Evolutionary conservation across 2,113 vertebrate species (phyloP), one percentile per base, ranked within the genome.

Genomic region (Opisthocomus hoazin): DNA sequence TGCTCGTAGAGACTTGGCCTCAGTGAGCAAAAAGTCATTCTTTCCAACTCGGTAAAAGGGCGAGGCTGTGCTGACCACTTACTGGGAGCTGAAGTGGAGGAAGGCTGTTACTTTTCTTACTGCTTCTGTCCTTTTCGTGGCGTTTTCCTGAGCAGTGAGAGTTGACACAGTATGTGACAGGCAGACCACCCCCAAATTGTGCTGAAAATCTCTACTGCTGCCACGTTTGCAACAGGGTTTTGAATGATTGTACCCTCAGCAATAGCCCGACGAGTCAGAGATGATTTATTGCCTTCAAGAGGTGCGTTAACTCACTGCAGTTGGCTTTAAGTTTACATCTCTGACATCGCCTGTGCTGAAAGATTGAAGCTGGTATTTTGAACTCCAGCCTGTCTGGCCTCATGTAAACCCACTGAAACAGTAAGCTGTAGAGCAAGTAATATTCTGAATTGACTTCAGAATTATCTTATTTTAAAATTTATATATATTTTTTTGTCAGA

Each of bases 151-250:
- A 2, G 8, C 32, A 7, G 15, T 13, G n/a, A 57, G 39, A 19
- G 34, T 3, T 39, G 24, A 22, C 0, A 1, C 27, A 23, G 10
- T 4, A 0, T 3, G 3, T 9, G 30, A 11, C 45, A 39, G 8
- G n/a, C 9, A 41, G 22, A 15, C 3, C 9, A 4, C 10, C 14
- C 43, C 22, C 23, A 46, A 51, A 30, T 1, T n/a, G 27, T 26
- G 75, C 21, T 29, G 30, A 37, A 29, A 60, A 43, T 41, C 12
- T 9, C 9, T 60, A 1, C 21, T 70, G 17, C 39, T 75, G 36
- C 56, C 24, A 11, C 34, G 5, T 41, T 36, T 54, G 15, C 26
- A 7, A 11, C 11, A 27, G 23, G 19, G 8, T 84, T 94, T 94
- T 39, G 36, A 24, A 32, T 36, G 15, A 10, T 27, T 43, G 5